Conservation (phyloP, 2,888 invertebrate genomes). For the Galeopsomyia nigrocyanea region DNA sequence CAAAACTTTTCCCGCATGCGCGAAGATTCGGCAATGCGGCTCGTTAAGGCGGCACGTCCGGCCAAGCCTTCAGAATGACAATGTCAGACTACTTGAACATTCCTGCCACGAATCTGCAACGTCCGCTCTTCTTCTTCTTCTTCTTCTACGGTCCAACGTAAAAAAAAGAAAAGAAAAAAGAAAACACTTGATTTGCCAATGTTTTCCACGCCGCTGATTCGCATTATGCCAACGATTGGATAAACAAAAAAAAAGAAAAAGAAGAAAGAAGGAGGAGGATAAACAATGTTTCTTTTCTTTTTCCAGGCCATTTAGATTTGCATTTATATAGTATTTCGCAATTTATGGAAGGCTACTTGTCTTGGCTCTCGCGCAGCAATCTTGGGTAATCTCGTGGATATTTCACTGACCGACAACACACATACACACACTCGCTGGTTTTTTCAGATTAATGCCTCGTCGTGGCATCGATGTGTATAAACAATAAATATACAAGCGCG, state of each 20-base stretch:
- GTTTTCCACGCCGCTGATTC: no score
- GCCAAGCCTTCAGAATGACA: constrained; percentile 46
- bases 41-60: constrained; percentile 46
- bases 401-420: not conserved
- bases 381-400: constrained; percentile 41
- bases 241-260: constrained; percentile 4
- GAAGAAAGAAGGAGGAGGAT: not conserved
- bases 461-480: no score
- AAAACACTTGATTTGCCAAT: no score
- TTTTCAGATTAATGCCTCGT: no score
- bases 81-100: constrained; percentile 40
- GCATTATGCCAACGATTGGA: constrained; percentile 10
- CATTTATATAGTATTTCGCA: constrained; percentile 63
- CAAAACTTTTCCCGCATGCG: constrained; percentile 7
- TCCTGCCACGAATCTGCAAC: constrained; percentile 37
- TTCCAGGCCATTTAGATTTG: constrained; percentile 58
- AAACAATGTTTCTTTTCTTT: not conserved
- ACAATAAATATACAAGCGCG: no score
- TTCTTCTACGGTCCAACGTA: not conserved
- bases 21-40: not conserved
- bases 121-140: not conserved
- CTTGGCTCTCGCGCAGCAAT: constrained; percentile 47
- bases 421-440: no score
- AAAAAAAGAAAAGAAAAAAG: not conserved
- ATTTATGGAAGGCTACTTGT: constrained; percentile 61